phyloP scores from a whole-genome alignment of 1,140 invertebrate species.

The Saxidomus purpurata region DNA sequence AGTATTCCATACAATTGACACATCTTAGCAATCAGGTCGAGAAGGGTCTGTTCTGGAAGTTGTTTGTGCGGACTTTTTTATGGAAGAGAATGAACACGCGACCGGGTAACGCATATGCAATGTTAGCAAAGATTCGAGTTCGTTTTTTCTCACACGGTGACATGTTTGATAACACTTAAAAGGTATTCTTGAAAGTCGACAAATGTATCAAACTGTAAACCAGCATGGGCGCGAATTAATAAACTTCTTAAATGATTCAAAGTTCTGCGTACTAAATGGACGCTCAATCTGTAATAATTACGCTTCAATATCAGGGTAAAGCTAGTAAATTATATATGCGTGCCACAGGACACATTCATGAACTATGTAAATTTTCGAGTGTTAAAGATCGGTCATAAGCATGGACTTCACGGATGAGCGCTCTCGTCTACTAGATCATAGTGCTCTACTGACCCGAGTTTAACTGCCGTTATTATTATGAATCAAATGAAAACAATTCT shows the following conservation, averaged over 20 bases:
- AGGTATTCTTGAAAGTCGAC: too few species aligned
- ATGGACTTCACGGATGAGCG: slow-evolving; percentile 17
- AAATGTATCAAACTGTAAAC: slow-evolving; percentile 56
- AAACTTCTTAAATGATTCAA: slow-evolving; percentile 60
- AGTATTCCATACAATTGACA: too few species aligned
- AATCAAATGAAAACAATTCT: not conserved
- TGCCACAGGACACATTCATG: slow-evolving; percentile 47
- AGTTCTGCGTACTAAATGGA: slow-evolving; percentile 67
- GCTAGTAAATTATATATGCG: slow-evolving; percentile 70
- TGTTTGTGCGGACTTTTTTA: too few species aligned
- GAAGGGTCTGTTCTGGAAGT: too few species aligned
- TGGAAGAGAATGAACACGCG: too few species aligned
- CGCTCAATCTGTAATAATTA: slow-evolving; percentile 11
- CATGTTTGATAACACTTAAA: too few species aligned
- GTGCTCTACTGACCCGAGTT: not conserved
- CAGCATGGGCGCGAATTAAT: slow-evolving; percentile 62
- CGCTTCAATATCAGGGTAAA: slow-evolving; percentile 47
- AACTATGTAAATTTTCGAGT: slow-evolving; percentile 49
- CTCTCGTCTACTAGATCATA: slow-evolving; percentile 59
- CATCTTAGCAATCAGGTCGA: too few species aligned
- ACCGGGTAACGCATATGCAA: too few species aligned
- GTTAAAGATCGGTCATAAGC: slow-evolving; percentile 21
- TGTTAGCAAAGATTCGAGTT: too few species aligned
- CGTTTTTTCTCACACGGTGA: too few species aligned
- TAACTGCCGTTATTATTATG: not conserved